Evolutionary conservation across 2,797 vertebrate genomes (phyloP).

Genomic region (Trematomus bernacchii): DNA sequence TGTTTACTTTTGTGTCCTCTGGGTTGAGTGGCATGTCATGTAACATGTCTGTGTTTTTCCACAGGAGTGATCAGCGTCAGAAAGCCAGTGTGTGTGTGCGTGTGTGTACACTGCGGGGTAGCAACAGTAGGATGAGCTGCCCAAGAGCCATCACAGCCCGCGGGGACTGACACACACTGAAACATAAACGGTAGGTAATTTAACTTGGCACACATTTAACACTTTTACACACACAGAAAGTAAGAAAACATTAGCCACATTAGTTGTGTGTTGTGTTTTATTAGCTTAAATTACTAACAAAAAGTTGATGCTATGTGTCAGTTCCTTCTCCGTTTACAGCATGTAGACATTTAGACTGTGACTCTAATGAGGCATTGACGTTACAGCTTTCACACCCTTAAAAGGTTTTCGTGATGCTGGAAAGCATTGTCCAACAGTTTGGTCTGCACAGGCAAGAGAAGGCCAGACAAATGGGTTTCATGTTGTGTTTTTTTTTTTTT

Average conservation of each 20-base stretch:
- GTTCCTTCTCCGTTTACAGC: slow-evolving; percentile 19
- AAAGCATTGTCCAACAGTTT: not conserved
- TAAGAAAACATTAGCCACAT: slow-evolving; percentile 19
- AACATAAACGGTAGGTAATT: slow-evolving; percentile 81
- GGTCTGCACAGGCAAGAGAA: slow-evolving; percentile 2
- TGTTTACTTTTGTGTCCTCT: slow-evolving; percentile 3
- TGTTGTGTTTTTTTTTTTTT: not conserved
- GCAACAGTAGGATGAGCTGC: slow-evolving; percentile 75
- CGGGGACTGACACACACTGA: slow-evolving; percentile 75
- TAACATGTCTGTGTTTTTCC: slow-evolving; percentile 62
- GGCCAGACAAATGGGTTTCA: not conserved
- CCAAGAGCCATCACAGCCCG: slow-evolving; percentile 62
- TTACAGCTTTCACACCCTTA: not conserved
- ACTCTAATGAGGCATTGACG: slow-evolving; percentile 13
- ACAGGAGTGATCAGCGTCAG: slow-evolving; percentile 65
- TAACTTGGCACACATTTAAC: slow-evolving; percentile 13
- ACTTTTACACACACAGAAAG: not conserved
- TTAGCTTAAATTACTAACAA: slow-evolving; percentile 47
- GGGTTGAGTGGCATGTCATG: slow-evolving; percentile 15
- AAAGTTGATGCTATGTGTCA: slow-evolving; percentile 30
- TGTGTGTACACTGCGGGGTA: slow-evolving; percentile 49
- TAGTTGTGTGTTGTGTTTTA: slow-evolving; percentile 16
- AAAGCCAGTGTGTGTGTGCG: slow-evolving; percentile 25
- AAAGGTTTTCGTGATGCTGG: slow-evolving; percentile 10
- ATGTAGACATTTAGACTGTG: slow-evolving; percentile 25